Percentiles rank a stretch among this genome's conserved stretches.
Evolutionary conservation across 1,140 invertebrate species (phyloP).

Genomic region (Lepidurus couesii): DNA sequence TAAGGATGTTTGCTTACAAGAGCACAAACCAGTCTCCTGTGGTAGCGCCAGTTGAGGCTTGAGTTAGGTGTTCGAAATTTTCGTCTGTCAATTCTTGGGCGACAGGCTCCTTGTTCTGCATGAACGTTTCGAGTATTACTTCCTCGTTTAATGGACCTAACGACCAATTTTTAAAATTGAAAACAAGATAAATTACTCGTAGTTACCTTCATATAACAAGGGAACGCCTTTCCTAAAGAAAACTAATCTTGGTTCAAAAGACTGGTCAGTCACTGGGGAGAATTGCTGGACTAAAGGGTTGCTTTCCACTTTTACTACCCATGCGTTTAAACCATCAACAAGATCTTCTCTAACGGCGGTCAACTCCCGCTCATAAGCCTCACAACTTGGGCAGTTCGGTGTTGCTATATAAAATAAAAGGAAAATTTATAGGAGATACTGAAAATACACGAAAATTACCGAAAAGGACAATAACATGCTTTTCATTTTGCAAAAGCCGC

Average conservation of each 20-base stretch:
- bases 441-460: slow-evolving; percentile 52
- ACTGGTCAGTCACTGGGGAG: slow-evolving; percentile 52
- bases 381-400: slow-evolving; percentile 61
- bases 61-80: slow-evolving; percentile 89
- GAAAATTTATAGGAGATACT: slow-evolving; percentile 10
- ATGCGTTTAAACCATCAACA: slow-evolving; percentile 62
- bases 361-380: slow-evolving; percentile 60
- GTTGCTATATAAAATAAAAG: slow-evolving; percentile 51
- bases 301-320: slow-evolving; percentile 63
- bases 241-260: slow-evolving; percentile 63
- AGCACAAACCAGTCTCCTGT: slow-evolving; percentile 93
- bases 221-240: slow-evolving; percentile 77
- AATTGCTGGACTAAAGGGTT: slow-evolving; percentile 66
- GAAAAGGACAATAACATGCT: slow-evolving; percentile 65
- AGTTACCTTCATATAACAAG: slow-evolving; percentile 67
- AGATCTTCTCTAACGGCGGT: slow-evolving; percentile 63
- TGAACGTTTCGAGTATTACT: slow-evolving; percentile 58
- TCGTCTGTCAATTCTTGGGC: slow-evolving; percentile 78
- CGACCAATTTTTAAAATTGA: slow-evolving; percentile 22
- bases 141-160: slow-evolving; percentile 63
- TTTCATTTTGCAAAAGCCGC: slow-evolving; percentile 61
- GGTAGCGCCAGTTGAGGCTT: slow-evolving; percentile 82
- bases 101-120: slow-evolving; percentile 66
- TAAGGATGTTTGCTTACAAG: slow-evolving; percentile 61
- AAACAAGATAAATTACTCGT: slow-evolving; percentile 23